Percentiles rank a stretch among this genome's conserved stretches.
phyloP scores from a whole-genome alignment of 2,797 vertebrate species.

The Tenualosa thibaudeaui region DNA sequence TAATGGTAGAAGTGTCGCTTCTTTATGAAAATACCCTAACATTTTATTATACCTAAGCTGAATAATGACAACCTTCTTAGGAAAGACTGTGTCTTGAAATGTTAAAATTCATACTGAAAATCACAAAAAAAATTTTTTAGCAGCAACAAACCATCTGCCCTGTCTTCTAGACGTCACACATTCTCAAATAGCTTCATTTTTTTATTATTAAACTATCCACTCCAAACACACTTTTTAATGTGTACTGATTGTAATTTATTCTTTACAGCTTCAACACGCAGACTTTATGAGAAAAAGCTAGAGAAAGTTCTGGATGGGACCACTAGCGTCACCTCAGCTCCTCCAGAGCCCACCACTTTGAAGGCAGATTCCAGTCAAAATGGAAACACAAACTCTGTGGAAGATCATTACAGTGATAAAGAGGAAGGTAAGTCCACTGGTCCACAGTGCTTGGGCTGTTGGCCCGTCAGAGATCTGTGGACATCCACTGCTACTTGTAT shows the following conservation, averaged over 20 bases:
- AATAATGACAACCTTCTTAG: neutral
- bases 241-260: constrained; percentile 20
- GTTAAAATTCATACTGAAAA: too few relatives aligned
- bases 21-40: neutral
- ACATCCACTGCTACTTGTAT: neutral
- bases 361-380: constrained; percentile 82
- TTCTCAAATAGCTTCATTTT: neutral
- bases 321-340: constrained; percentile 62
- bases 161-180: neutral
- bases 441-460: too few relatives aligned
- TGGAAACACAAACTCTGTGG: constrained; percentile 80
- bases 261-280: constrained; percentile 84
- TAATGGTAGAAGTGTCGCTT: neutral
- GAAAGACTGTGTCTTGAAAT: neutral
- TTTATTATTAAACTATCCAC: neutral
- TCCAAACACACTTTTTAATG: neutral
- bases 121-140: too few relatives aligned
- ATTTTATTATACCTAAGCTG: neutral
- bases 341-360: constrained; percentile 60
- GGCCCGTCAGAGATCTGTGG: too few relatives aligned
- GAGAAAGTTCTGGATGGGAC: constrained; percentile 84
- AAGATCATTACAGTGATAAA: constrained; percentile 90
- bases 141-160: too few relatives aligned
- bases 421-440: constrained; percentile 81
- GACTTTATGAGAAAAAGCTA: constrained; percentile 91